A percentile compares a stretch with the other conserved stretches of the same genome.
Conservation (phyloP, 2,797 vertebrate species). For the Esox masquinongy region DNA sequence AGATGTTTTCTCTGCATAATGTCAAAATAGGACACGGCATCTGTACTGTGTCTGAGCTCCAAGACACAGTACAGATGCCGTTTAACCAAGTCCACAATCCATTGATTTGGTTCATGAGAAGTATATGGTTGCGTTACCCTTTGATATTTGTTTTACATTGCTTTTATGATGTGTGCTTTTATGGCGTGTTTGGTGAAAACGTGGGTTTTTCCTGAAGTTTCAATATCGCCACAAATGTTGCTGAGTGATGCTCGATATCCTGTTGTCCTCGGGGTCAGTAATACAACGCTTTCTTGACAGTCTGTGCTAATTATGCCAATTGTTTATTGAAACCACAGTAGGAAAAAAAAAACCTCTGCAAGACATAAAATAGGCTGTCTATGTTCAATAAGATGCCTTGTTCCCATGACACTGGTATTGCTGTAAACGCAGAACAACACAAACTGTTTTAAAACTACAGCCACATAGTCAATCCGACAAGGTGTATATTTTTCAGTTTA, state of each 20-base stretch:
- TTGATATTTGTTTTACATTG: slow-evolving; percentile 51
- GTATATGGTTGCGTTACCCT: slow-evolving; percentile 44
- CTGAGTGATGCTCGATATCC: slow-evolving; percentile 50
- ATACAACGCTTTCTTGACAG: slow-evolving; percentile 19
- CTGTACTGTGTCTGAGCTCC: slow-evolving; percentile 46
- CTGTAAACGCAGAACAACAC: slow-evolving; percentile 29
- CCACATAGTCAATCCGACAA: slow-evolving; percentile 33
- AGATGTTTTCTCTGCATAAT: no score
- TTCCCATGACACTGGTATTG: slow-evolving; percentile 54
- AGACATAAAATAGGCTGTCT: slow-evolving; percentile 17
- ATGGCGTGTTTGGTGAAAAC: slow-evolving; percentile 49
- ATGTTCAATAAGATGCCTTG: slow-evolving; percentile 55
- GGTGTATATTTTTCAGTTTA: slow-evolving; percentile 49
- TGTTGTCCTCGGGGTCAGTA: slow-evolving; percentile 45
- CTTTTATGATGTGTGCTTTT: slow-evolving; percentile 45
- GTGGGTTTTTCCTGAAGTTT: slow-evolving; percentile 37
- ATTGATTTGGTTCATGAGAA: slow-evolving; percentile 24
- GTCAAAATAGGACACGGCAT: no score
- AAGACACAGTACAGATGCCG: no score
- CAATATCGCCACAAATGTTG: slow-evolving; percentile 46
- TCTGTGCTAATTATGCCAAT: slow-evolving; percentile 62
- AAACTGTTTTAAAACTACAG: slow-evolving; percentile 37
- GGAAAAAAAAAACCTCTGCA: slow-evolving; percentile 28
- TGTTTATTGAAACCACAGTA: slow-evolving; percentile 55
- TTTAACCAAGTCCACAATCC: slow-evolving; percentile 57